A percentile compares a stretch with the other conserved stretches of the same genome.
These are phyloP conservation scores for Camelus bactrianus DNA, from an alignment of 2,113 vertebrate genomes.

Conservation along the genomic window DNA sequence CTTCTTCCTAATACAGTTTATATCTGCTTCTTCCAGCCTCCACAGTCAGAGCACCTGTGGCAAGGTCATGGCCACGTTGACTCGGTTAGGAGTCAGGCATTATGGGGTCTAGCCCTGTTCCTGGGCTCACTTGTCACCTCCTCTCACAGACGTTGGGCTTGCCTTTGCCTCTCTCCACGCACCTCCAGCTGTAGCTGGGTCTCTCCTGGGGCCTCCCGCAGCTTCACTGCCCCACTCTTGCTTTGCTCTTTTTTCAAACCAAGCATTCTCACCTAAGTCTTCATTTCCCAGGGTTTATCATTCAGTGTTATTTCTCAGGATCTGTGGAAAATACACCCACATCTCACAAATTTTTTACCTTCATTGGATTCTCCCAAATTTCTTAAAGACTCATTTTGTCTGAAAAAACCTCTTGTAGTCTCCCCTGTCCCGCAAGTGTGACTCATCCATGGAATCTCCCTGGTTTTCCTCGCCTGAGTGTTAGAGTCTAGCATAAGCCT, in stretches of 20 bases:
- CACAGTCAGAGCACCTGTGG: not conserved
- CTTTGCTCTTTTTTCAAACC: not conserved
- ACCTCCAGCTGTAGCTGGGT: not conserved
- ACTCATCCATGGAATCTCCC: conserved; percentile 79
- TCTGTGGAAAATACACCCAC: not conserved
- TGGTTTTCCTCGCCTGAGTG: conserved; percentile 61
- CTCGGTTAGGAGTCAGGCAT: not conserved
- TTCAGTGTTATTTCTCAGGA: not conserved
- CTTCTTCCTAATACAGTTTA: not conserved
- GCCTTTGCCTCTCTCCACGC: not conserved
- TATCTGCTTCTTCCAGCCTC: not conserved
- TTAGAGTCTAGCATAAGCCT: not conserved
- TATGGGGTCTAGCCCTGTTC: not conserved
- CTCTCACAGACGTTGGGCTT: not conserved
- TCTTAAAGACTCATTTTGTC: not conserved
- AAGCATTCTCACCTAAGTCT: not conserved
- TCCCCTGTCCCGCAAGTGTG: conserved; percentile 29
- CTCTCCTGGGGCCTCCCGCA: not conserved
- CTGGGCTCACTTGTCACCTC: not conserved
- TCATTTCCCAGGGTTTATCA: not conserved
- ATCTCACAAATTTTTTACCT: not conserved
- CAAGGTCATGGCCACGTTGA: not conserved
- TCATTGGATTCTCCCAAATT: conserved; percentile 3
- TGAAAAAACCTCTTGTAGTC: not conserved
- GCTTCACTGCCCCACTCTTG: no score